Base-by-base conservation (phyloP, 2,797 vertebrate genomes). In the Cyclopterus lumpus region DNA sequence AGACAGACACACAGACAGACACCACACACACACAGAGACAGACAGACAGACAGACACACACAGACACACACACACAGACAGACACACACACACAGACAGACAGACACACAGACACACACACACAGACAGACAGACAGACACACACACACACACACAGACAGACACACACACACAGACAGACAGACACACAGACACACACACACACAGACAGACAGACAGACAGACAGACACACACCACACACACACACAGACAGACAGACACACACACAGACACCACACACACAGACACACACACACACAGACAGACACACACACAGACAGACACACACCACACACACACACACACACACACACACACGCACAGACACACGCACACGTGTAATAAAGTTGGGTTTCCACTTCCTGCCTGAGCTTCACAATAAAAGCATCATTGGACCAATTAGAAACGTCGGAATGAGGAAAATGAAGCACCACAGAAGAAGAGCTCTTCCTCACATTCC, bases 121-220 rank as follows among this genome's bases (percentile, higher is more conserved):
- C 48, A 42, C 20, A 14, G 32, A 59, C 5, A 14, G 18, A 59
- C 20, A 22, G 49, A 14, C 22, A 15, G 48, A 22, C 48, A 22
- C 90, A 88, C 55, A 46, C 49, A 67, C 30, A 53, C 58, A 68
- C 75, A 67, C 70, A 60, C 59, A 78, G 51, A 67, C 15, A 66
- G 61, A 67, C 64, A 63, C 62, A 53, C 77, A 71, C 61, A 64
- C 55, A 71, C 53, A 70, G n/a, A n/a, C n/a, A n/a, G n/a, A n/a
- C 61, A 46, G 24, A 65, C 54, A 51, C 36, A 64, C 62, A 59
- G 42, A 59, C 30, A 57, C 73, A 69, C 26, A 71, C 48, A 61
- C 10, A 76, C 24, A 75, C 30, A 34, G 30, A n/a, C 8, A 34
- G n/a, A n/a, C n/a, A n/a, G n/a, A n/a, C 20, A 14, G 32, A 59